phyloP scores from a whole-genome alignment of 2,797 vertebrate species.

The Coregonus sp. region DNA sequence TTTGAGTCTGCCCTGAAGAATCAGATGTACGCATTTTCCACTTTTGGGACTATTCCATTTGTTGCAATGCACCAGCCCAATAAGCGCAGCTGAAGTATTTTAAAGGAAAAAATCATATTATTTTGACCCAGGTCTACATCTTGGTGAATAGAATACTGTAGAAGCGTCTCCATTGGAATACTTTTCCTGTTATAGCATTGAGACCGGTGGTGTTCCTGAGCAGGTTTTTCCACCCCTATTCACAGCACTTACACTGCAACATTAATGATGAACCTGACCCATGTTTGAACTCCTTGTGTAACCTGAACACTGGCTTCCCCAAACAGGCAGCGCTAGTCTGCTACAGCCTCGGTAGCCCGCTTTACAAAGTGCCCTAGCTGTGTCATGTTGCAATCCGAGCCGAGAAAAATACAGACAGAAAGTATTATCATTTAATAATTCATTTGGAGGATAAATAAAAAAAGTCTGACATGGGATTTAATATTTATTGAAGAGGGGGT shows the following conservation, averaged over 20 bases:
- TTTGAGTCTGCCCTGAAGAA: neutral
- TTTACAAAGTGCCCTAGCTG: slow-evolving; percentile 3
- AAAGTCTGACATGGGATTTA: neutral
- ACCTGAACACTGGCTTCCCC: slow-evolving; percentile 1
- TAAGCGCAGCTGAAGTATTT: neutral
- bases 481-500: neutral
- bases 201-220: neutral
- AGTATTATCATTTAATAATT: slow-evolving; percentile 5
- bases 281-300: slow-evolving; percentile 3
- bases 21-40: neutral
- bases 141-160: neutral
- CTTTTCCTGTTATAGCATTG: neutral
- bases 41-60: neutral
- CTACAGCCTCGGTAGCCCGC: neutral
- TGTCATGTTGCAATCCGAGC: slow-evolving; percentile 2
- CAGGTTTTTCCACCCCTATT: neutral
- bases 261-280: slow-evolving; percentile 5
- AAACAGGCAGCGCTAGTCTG: neutral
- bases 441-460: neutral
- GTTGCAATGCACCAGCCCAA: neutral
- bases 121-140: neutral
- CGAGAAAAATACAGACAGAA: slow-evolving; percentile 5
- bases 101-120: neutral
- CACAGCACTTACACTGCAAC: neutral
- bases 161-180: neutral